Evolutionary conservation across 2,797 vertebrate species (phyloP).

Genomic region (Enteromius anoplus): DNA sequence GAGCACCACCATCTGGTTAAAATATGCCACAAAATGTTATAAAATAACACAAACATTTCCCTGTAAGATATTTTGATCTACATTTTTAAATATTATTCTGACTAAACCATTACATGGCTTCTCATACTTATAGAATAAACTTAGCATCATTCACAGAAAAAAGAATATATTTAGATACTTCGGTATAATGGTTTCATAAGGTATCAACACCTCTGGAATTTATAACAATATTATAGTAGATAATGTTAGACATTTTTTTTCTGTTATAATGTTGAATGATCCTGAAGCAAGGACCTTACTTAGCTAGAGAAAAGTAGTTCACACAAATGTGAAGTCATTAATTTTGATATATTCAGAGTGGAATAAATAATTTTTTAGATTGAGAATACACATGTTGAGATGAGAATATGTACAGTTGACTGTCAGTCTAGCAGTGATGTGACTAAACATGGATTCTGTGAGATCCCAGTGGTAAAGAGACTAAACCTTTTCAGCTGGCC

Average conservation of each 20-base stretch:
- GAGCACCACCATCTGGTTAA: constrained; percentile 31
- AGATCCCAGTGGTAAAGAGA: not conserved
- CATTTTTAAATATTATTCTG: too few relatives aligned
- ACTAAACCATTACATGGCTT: not conserved
- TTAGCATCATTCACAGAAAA: not conserved
- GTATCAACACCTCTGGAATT: not conserved
- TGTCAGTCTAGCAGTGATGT: not conserved
- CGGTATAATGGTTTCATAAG: not conserved
- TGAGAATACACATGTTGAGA: constrained; percentile 4
- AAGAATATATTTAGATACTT: too few relatives aligned
- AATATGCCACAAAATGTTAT: not conserved
- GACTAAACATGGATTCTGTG: constrained; percentile 22
- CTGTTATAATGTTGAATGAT: not conserved
- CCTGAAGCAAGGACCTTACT: not conserved
- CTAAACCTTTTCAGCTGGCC: constrained; percentile 11
- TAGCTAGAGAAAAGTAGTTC: not conserved
- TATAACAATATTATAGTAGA: too few relatives aligned
- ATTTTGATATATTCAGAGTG: not conserved
- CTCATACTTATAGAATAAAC: not conserved
- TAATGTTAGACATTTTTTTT: too few relatives aligned
- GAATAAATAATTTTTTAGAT: not conserved
- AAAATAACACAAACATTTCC: not conserved
- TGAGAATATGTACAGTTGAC: not conserved
- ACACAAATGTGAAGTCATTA: not conserved
- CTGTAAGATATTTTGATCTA: not conserved